A percentile compares a stretch with the other conserved stretches of the same genome.
phyloP scores from a whole-genome alignment of 2,797 vertebrate species.

The Fistularia commersonii region DNA sequence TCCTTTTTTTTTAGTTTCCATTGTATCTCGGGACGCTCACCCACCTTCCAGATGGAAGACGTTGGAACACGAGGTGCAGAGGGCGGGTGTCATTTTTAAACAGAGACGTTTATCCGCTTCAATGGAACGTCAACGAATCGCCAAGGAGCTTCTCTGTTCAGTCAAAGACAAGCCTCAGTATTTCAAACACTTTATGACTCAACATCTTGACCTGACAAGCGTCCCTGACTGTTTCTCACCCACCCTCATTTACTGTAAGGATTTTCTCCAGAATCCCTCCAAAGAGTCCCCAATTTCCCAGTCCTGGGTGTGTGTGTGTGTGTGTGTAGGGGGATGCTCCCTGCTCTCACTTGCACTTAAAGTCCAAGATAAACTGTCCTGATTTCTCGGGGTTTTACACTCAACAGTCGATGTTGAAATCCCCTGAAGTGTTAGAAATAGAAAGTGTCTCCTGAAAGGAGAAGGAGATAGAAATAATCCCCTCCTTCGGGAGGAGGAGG shows the following conservation, averaged over 20 bases:
- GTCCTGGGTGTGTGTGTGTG: background rate
- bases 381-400: background rate
- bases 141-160: background rate
- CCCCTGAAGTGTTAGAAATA: constrained; percentile 28
- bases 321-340: background rate
- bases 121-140: background rate
- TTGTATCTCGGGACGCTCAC: too few relatives aligned
- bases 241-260: background rate
- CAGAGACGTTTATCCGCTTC: too few relatives aligned
- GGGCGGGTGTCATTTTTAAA: too few relatives aligned
- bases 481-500: constrained; percentile 34
- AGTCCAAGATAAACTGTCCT: constrained; percentile 13
- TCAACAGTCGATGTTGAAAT: constrained; percentile 4
- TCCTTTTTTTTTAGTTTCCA: too few relatives aligned
- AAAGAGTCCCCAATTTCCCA: constrained; percentile 9
- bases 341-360: background rate
- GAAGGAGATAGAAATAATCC: constrained; percentile 37
- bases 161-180: too few relatives aligned
- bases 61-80: too few relatives aligned
- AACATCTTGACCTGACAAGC: too few relatives aligned
- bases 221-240: background rate
- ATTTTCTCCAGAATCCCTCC: constrained; percentile 9
- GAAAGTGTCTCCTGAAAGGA: constrained; percentile 37
- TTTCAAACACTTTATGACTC: too few relatives aligned
- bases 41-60: too few relatives aligned